Conservation (phyloP, 2,113 vertebrate genomes). For the Probosciger aterrimus region DNA sequence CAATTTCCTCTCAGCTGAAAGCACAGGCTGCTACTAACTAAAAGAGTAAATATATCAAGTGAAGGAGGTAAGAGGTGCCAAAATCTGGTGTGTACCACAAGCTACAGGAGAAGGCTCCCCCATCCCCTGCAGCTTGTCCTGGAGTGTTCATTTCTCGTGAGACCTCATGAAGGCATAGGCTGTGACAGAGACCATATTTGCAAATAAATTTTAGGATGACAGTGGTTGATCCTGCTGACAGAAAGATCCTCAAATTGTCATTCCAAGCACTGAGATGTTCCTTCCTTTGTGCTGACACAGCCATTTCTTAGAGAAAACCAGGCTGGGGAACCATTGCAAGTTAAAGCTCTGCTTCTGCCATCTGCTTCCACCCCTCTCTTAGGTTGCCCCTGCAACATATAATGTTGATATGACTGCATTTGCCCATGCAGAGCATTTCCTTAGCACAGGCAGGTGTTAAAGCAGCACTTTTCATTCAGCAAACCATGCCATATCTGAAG, state of each 20-base stretch:
- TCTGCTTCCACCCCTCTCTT: background rate
- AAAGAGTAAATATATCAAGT: background rate
- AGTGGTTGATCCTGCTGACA: background rate
- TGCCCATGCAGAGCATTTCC: background rate
- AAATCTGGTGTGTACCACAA: background rate
- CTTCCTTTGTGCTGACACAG: background rate
- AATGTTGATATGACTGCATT: background rate
- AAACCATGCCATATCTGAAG: background rate
- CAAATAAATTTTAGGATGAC: background rate
- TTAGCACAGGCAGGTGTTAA: background rate
- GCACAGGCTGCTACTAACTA: background rate
- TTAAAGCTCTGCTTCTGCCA: background rate
- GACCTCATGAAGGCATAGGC: background rate
- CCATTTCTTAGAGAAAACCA: background rate
- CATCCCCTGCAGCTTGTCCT: background rate
- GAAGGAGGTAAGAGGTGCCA: background rate
- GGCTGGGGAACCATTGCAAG: background rate
- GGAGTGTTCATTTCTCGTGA: accelerated
- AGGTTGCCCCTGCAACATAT: background rate
- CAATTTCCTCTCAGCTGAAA: background rate
- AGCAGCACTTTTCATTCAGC: background rate
- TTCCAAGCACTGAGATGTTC: background rate
- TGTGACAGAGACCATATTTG: background rate
- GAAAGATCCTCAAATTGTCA: background rate
- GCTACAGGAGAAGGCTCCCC: background rate